These are phyloP conservation scores for Himalopsyche anomala DNA, from an alignment of 2,888 invertebrate species.

Conservation along the genomic window DNA sequence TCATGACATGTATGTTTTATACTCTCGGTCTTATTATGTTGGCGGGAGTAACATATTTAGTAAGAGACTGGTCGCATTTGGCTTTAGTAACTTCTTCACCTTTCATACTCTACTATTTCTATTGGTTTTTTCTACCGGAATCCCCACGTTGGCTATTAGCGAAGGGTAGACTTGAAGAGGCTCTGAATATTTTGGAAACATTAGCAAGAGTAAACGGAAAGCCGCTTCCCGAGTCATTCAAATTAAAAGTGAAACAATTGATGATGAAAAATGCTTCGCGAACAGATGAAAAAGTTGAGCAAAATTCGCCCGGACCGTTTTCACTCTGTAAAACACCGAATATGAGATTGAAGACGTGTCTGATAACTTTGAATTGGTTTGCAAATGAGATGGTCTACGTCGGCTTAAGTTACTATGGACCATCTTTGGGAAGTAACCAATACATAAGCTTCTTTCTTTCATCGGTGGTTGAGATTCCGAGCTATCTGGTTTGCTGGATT, in stretches of 20 bases:
- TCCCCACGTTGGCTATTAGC: conserved; percentile 94
- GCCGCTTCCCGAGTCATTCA: conserved; percentile 84
- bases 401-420: conserved; percentile 93
- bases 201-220: conserved; percentile 88
- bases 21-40: conserved; percentile 90
- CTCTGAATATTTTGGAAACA: conserved; percentile 85
- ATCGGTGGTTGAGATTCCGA: conserved; percentile 91
- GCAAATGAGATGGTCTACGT: conserved; percentile 95
- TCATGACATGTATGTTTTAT: conserved; percentile 94
- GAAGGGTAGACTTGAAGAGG: conserved; percentile 88
- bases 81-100: conserved; percentile 90
- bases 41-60: conserved; percentile 89
- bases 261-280: conserved; percentile 80
- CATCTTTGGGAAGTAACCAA: conserved; percentile 90
- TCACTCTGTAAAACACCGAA: conserved; percentile 89
- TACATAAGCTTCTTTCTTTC: conserved; percentile 93
- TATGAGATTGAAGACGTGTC: conserved; percentile 90
- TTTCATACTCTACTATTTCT: conserved; percentile 89
- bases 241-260: conserved; percentile 83
- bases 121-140: conserved; percentile 92
- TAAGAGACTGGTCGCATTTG: conserved; percentile 89
- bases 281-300: conserved; percentile 72
- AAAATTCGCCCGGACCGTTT: conserved; percentile 77
- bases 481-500: conserved; percentile 91
- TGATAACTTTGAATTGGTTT: conserved; percentile 94